phyloP scores from a whole-genome alignment of 1,140 invertebrate species.

The Macrobrachium rosenbergii region DNA sequence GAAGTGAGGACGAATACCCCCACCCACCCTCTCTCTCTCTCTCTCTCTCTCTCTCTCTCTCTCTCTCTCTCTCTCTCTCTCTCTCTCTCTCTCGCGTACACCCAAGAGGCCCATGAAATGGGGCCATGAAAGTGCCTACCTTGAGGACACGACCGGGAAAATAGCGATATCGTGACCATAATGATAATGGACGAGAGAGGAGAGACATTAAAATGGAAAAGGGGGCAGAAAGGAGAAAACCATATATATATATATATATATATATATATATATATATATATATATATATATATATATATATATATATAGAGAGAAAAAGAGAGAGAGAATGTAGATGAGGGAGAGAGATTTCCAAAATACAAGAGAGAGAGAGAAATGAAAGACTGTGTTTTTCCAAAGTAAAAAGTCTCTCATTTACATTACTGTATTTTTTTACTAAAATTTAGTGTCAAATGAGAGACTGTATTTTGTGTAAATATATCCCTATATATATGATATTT shows the following conservation, averaged over 20 bases:
- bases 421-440: no score
- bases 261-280: background rate
- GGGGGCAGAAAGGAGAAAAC: background rate
- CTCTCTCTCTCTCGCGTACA: background rate
- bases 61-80: background rate
- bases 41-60: background rate
- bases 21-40: background rate
- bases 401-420: no score
- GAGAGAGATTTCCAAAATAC: no score
- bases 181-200: background rate
- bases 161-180: background rate
- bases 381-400: no score
- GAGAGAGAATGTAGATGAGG: no score
- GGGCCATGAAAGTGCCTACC: background rate
- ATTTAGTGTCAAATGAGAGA: no score
- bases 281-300: constrained; percentile 3
- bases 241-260: background rate
- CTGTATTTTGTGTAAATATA: no score
- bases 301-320: background rate
- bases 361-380: no score
- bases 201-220: no score
- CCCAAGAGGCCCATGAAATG: background rate
- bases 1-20: background rate
- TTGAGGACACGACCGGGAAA: background rate
- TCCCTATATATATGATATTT: no score